Conservation (phyloP, 2,113 vertebrate genomes). For the Zosterops japonicus region DNA sequence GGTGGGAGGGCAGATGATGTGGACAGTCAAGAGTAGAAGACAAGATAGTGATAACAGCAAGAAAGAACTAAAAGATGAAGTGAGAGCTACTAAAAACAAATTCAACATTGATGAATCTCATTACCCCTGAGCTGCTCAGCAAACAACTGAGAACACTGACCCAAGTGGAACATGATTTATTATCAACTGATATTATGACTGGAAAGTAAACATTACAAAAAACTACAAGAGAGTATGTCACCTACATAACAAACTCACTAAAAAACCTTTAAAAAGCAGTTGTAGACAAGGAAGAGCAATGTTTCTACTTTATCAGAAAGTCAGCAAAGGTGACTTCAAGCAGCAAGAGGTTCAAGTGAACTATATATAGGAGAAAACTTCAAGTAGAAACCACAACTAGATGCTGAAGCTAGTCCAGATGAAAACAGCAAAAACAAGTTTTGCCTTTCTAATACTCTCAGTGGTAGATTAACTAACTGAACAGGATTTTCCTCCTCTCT, state of each 20-base stretch:
- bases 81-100: not conserved
- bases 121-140: not conserved
- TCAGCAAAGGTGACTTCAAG: not conserved
- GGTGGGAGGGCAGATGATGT: not conserved
- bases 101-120: not conserved
- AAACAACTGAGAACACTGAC: not conserved
- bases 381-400: not conserved
- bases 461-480: not conserved
- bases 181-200: not conserved
- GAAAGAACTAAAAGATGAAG: not conserved
- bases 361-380: not conserved
- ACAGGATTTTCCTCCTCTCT: not conserved
- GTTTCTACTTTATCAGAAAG: not conserved
- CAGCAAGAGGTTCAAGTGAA: not conserved
- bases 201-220: not conserved
- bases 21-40: not conserved
- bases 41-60: fast-evolving
- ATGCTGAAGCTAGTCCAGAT: not conserved
- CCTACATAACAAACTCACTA: not conserved
- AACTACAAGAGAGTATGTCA: not conserved
- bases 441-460: not conserved
- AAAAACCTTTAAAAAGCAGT: not conserved
- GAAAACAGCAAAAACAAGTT: not conserved
- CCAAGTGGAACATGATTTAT: not conserved
- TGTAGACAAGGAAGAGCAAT: not conserved